A percentile compares a stretch with the other conserved stretches of the same genome.
These are phyloP conservation scores for Sphaerophoria taeniata DNA, from an alignment of 2,888 invertebrate genomes.

Conservation along the genomic window DNA sequence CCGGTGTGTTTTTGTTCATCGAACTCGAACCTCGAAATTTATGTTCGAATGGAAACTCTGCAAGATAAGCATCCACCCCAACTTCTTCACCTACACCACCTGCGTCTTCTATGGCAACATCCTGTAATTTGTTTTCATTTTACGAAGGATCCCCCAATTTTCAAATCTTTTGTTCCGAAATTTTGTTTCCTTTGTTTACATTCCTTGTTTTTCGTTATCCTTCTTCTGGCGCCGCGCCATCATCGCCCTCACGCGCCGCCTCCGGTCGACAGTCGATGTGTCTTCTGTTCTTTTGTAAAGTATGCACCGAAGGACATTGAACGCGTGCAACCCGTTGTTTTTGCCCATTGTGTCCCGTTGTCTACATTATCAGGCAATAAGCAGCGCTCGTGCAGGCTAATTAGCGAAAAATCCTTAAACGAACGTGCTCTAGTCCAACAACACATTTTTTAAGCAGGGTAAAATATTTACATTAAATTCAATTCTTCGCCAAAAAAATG, in stretches of 20 bases:
- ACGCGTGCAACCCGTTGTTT: conserved; percentile 64
- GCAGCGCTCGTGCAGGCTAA: conserved; percentile 50
- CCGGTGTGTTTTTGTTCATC: conserved; percentile 20
- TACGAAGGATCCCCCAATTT: conserved; percentile 29
- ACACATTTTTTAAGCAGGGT: conserved; percentile 35
- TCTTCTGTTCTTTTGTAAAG: conserved; percentile 22
- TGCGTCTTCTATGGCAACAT: conserved; percentile 3
- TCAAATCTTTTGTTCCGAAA: conserved; percentile 29
- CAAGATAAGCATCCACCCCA: conserved; percentile 49
- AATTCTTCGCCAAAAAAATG: conserved; percentile 23
- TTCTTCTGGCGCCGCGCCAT: neutral
- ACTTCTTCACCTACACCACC: neutral
- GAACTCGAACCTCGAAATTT: conserved; percentile 14
- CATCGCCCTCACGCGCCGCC: neutral
- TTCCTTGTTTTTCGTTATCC: neutral
- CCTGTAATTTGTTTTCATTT: conserved; percentile 63
- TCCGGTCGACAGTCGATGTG: neutral
- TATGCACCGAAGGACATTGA: conserved; percentile 62
- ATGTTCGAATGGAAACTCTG: conserved; percentile 15
- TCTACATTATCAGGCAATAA: conserved; percentile 54
- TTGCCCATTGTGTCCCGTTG: conserved; percentile 49
- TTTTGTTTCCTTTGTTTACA: conserved; percentile 46
- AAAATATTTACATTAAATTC: conserved; percentile 53
- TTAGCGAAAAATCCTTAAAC: conserved; percentile 44
- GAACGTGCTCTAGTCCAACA: conserved; percentile 53